phyloP scores from a whole-genome alignment of 2,888 invertebrate species.

The Colletes collaris region DNA sequence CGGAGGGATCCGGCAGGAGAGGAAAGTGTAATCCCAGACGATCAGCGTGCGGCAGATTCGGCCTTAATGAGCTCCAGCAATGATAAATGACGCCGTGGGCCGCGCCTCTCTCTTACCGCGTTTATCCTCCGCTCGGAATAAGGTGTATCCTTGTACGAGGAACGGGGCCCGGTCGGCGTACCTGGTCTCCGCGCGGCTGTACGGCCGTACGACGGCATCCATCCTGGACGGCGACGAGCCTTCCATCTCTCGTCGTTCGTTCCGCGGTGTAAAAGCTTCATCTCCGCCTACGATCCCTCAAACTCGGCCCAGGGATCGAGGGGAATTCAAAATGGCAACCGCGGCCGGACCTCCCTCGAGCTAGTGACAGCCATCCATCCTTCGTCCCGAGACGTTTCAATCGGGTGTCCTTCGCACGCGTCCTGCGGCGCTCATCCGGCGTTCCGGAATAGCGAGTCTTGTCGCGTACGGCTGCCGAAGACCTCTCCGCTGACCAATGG shows the following conservation, averaged over 20 bases:
- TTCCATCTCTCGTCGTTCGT: slow-evolving; percentile 70
- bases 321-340: slow-evolving; percentile 79
- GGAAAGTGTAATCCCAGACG: slow-evolving; percentile 78
- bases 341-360: slow-evolving; percentile 61
- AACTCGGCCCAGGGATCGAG: slow-evolving; percentile 75
- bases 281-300: slow-evolving; percentile 83
- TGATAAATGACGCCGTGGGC: slow-evolving; percentile 84
- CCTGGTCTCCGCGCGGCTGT: slow-evolving; percentile 62
- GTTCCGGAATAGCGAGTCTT: background rate
- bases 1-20: slow-evolving; percentile 65
- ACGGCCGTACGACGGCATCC: slow-evolving; percentile 62
- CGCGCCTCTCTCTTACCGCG: slow-evolving; percentile 81
- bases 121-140: slow-evolving; percentile 73
- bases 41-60: slow-evolving; percentile 82
- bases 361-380: slow-evolving; percentile 80
- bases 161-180: slow-evolving; percentile 48
- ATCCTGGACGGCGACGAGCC: slow-evolving; percentile 59
- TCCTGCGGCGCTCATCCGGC: background rate
- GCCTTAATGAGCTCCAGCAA: slow-evolving; percentile 84
- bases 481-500: background rate
- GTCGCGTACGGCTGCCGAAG: background rate
- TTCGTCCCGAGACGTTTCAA: slow-evolving; percentile 78
- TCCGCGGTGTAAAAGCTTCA: slow-evolving; percentile 77
- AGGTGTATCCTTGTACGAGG: slow-evolving; percentile 69
- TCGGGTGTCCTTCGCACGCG: slow-evolving; percentile 67